These are phyloP conservation scores for Alviniconcha strummeri DNA, from an alignment of 2,888 invertebrate genomes.

Conservation along the genomic window DNA sequence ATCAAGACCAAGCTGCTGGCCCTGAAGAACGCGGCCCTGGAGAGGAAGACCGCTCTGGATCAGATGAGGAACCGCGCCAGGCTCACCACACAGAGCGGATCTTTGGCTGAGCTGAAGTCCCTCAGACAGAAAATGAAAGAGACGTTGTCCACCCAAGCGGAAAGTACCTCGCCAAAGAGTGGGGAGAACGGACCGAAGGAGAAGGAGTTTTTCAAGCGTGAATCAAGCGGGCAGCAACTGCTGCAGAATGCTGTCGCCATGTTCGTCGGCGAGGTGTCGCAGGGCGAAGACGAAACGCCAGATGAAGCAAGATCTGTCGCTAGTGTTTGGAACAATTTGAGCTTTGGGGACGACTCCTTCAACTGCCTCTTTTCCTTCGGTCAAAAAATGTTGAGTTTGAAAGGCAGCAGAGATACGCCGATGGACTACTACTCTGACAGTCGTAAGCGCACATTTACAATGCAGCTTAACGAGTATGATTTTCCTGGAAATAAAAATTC, in stretches of 20 bases:
- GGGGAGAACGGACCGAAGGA: neutral
- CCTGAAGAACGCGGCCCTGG: neutral
- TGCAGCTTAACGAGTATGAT: too few relatives aligned
- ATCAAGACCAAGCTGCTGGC: neutral
- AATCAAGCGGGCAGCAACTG: neutral
- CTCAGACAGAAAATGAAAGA: neutral
- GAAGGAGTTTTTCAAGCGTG: neutral
- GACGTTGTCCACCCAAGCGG: neutral
- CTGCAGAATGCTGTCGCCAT: neutral
- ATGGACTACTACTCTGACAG: too few relatives aligned
- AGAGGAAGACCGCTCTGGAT: neutral
- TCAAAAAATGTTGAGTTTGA: too few relatives aligned
- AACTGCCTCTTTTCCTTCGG: too few relatives aligned
- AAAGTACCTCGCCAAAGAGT: neutral
- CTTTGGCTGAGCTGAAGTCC: neutral
- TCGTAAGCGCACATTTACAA: too few relatives aligned
- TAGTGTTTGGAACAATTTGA: neutral
- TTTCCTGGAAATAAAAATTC: too few relatives aligned
- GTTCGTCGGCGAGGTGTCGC: constrained; percentile 4
- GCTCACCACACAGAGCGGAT: neutral
- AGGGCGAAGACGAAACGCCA: neutral
- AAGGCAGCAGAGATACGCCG: too few relatives aligned
- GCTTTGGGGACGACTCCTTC: neutral
- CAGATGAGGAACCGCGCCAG: neutral
- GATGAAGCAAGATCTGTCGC: neutral